These are phyloP conservation scores for Merluccius polli DNA, from an alignment of 2,797 vertebrate genomes.

Conservation along the genomic window DNA sequence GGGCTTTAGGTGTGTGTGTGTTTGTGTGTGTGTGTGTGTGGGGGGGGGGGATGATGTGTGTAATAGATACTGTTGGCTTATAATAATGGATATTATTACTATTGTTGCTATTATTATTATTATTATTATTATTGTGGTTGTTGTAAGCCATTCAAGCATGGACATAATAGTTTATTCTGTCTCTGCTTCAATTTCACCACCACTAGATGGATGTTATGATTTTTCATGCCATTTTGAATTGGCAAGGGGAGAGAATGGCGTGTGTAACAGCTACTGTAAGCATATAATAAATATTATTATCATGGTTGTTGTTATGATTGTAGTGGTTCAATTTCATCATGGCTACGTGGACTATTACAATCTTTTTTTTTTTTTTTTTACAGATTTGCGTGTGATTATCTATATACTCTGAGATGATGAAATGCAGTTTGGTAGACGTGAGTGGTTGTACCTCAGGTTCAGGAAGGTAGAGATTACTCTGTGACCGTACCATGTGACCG, in stretches of 20 bases:
- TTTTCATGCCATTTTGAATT: neutral
- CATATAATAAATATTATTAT: neutral
- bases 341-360: neutral
- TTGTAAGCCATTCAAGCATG: neutral
- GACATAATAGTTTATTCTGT: neutral
- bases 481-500: constrained; percentile 6
- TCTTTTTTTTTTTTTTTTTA: neutral
- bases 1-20: neutral
- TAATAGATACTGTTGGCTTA: neutral
- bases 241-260: neutral
- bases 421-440: constrained; percentile 4
- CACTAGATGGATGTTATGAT: neutral
- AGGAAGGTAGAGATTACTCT: neutral
- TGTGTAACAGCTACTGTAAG: neutral
- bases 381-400: constrained; percentile 13
- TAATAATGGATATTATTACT: neutral
- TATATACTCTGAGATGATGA: constrained; percentile 24
- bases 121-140: neutral
- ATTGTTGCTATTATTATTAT: neutral
- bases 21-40: no score
- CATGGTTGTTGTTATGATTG: neutral
- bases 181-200: neutral
- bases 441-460: neutral
- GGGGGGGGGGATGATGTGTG: neutral
- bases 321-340: neutral